Conservation (phyloP, 2,797 vertebrate genomes). For the Etheostoma nigrum region DNA sequence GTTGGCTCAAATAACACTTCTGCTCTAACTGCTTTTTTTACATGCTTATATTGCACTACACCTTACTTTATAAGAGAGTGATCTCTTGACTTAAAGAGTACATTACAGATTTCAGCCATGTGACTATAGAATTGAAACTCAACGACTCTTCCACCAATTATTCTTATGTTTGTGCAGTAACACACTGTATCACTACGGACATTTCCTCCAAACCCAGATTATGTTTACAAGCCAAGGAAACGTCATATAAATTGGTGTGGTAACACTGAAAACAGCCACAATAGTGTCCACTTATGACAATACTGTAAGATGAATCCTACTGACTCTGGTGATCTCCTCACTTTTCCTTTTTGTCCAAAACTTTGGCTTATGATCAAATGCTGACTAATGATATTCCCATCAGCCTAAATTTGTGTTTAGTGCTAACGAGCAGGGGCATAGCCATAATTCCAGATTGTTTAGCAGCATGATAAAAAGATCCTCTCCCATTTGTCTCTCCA, state of each 20-base stretch:
- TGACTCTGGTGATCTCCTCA: too few relatives aligned
- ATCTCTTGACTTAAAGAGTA: not conserved
- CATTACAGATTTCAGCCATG: conserved; percentile 7
- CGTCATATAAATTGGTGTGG: not conserved
- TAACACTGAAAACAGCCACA: not conserved
- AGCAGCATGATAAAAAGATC: too few relatives aligned
- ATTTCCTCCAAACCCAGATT: not conserved
- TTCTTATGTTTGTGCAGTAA: not conserved
- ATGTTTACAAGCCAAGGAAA: not conserved
- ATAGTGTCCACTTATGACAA: not conserved
- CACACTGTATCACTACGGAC: not conserved
- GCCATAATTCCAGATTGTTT: too few relatives aligned
- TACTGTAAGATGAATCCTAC: not conserved
- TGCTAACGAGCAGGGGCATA: too few relatives aligned
- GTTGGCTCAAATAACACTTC: conserved; percentile 45
- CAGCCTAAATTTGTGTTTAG: too few relatives aligned
- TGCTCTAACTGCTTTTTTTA: conserved; percentile 26
- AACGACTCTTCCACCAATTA: conserved; percentile 5
- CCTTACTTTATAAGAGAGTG: conserved; percentile 1
- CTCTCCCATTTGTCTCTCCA: too few relatives aligned
- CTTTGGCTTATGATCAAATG: not conserved
- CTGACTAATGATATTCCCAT: too few relatives aligned
- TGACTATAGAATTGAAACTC: conserved; percentile 15
- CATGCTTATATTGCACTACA: conserved; percentile 1
- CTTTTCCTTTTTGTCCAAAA: too few relatives aligned